Percentiles rank a stretch among this genome's conserved stretches.
Evolutionary conservation across 2,113 vertebrate genomes (phyloP).

Genomic region (Cynoglossus semilaevis): DNA sequence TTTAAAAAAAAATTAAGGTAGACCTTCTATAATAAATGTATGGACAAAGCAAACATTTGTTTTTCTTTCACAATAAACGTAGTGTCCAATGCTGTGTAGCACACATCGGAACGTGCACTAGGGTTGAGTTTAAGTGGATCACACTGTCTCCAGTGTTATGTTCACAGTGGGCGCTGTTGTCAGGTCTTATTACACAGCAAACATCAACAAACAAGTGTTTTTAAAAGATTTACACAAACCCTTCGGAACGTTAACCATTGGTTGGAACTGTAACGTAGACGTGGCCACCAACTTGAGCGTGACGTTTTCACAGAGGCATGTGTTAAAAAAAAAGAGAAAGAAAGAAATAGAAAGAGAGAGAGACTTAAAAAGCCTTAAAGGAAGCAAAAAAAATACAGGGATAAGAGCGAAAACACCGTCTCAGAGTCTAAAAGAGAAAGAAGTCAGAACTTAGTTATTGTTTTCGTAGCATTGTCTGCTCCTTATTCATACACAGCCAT

Average conservation of each 20-base stretch:
- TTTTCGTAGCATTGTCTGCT: conserved; percentile 50
- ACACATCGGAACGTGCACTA: too few species aligned
- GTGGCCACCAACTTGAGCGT: conserved; percentile 76
- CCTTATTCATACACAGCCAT: conserved; percentile 24
- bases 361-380: conserved; percentile 65
- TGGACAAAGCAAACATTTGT: too few species aligned
- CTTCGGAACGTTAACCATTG: conserved; percentile 59
- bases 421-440: conserved; percentile 22
- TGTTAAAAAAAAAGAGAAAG: conserved; percentile 80
- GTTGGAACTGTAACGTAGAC: conserved; percentile 65
- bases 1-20: too few species aligned
- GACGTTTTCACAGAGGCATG: conserved; percentile 75
- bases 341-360: too few species aligned
- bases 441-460: conserved; percentile 61
- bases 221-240: conserved; percentile 56
- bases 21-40: too few species aligned
- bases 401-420: too few species aligned
- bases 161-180: too few species aligned
- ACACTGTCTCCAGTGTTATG: too few species aligned
- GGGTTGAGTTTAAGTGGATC: too few species aligned
- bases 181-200: neutral
- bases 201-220: conserved; percentile 34
- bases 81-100: too few species aligned
- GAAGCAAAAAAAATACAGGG: too few species aligned
- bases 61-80: too few species aligned